Conservation (phyloP, 35 echinoderm and acorn worm species). For the Diadema setosum region DNA sequence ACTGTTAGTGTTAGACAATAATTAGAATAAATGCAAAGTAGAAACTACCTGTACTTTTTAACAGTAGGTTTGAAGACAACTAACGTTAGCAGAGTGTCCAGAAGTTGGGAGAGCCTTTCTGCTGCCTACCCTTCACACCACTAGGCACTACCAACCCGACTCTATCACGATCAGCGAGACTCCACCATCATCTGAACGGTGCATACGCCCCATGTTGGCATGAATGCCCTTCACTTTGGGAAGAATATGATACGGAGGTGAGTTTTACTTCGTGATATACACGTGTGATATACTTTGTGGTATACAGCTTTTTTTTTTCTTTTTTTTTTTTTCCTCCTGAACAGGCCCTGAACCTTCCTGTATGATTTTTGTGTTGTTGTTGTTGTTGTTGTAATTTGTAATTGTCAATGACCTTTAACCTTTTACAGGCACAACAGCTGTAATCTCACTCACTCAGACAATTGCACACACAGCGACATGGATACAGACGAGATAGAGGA, state of each 20-base stretch:
- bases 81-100: too few species aligned
- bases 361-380: background rate
- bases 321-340: background rate
- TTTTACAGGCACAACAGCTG: constrained; percentile 8
- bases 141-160: too few species aligned
- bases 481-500: background rate
- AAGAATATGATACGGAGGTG: constrained; percentile 12
- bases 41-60: too few species aligned
- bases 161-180: too few species aligned
- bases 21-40: too few species aligned
- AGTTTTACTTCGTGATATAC: background rate
- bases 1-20: too few species aligned
- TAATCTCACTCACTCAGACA: background rate
- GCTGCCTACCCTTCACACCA: too few species aligned
- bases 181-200: too few species aligned
- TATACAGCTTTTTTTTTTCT: background rate
- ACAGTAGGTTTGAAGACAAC: too few species aligned
- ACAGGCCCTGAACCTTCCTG: background rate
- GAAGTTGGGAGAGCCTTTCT: too few species aligned
- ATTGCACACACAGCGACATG: background rate
- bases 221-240: background rate
- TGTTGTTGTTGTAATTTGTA: background rate
- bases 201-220: too few species aligned
- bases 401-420: background rate
- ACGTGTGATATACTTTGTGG: background rate